Percentiles rank a stretch among this genome's conserved stretches.
Conservation (phyloP, 2,888 invertebrate species). For the Ectemnius lituratus region DNA sequence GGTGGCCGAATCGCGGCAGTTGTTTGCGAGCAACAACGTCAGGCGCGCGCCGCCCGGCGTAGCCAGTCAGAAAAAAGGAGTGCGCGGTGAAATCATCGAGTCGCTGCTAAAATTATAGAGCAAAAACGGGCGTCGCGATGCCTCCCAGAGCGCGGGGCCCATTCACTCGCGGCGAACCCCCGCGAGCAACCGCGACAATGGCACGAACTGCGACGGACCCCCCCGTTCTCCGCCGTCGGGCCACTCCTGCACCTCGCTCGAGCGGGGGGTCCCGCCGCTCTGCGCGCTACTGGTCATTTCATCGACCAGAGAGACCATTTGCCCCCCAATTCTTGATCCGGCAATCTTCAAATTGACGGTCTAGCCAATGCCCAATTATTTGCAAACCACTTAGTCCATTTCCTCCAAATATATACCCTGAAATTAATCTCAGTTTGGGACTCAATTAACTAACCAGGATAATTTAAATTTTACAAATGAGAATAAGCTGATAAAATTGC, state of each 20-base stretch:
- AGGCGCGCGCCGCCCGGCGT: conserved; percentile 1
- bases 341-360: background rate
- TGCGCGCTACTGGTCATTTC: conserved; percentile 62
- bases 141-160: conserved; percentile 74
- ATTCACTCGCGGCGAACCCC: conserved; percentile 70
- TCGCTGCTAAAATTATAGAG: conserved; percentile 75
- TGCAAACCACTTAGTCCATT: too few relatives aligned
- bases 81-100: conserved; percentile 63
- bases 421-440: background rate
- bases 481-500: background rate
- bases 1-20: conserved; percentile 67
- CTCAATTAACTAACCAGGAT: background rate
- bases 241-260: conserved; percentile 48
- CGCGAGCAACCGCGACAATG: conserved; percentile 66
- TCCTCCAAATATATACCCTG: too few relatives aligned
- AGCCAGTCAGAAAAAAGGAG: conserved; percentile 25
- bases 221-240: conserved; percentile 41
- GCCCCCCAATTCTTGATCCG: conserved; percentile 22
- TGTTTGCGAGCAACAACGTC: conserved; percentile 68
- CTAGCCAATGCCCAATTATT: too few relatives aligned
- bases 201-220: conserved; percentile 23
- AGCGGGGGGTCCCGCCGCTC: conserved; percentile 54
- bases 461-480: background rate
- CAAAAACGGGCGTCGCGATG: conserved; percentile 71
- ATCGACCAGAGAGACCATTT: conserved; percentile 53